Evolutionary conservation across 1,140 invertebrate genomes (phyloP).

Genomic region (Teleopsis dalmanni): DNA sequence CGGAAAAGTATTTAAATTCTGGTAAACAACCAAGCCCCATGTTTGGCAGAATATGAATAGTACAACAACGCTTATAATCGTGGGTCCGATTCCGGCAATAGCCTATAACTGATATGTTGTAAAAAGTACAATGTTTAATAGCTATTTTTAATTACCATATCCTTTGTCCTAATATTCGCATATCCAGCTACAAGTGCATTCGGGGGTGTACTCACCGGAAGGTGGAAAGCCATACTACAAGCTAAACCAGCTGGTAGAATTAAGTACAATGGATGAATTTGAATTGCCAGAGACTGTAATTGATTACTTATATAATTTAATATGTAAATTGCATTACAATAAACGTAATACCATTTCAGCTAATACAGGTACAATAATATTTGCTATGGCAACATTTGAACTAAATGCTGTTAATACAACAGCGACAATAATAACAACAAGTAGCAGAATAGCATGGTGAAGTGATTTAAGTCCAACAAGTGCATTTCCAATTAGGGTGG

Average conservation of each 20-base stretch:
- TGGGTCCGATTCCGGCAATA: conserved; percentile 70
- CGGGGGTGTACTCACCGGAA: conserved; percentile 73
- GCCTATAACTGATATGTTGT: conserved; percentile 36
- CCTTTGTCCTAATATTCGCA: conserved; percentile 65
- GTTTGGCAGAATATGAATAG: conserved; percentile 64
- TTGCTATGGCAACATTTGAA: conserved; percentile 78
- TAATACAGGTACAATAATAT: conserved; percentile 69
- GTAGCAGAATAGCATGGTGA: conserved; percentile 49
- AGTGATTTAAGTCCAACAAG: conserved; percentile 51
- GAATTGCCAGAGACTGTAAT: conserved; percentile 48
- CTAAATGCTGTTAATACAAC: conserved; percentile 70
- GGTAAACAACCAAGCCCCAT: conserved; percentile 50
- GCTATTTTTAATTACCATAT: conserved; percentile 54
- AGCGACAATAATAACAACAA: conserved; percentile 51
- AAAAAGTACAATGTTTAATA: background rate
- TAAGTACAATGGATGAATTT: conserved; percentile 75
- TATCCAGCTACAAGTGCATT: conserved; percentile 88
- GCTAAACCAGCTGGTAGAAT: conserved; percentile 76
- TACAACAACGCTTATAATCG: conserved; percentile 62
- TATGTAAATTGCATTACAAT: background rate
- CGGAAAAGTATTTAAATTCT: conserved; percentile 39
- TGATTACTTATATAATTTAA: background rate
- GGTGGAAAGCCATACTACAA: conserved; percentile 67
- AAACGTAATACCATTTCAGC: conserved; percentile 56
- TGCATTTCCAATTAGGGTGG: conserved; percentile 61